Percentiles rank a stretch among this genome's conserved stretches.
Evolutionary conservation across 2,888 invertebrate species (phyloP).

Genomic region (Cotesia congregata): DNA sequence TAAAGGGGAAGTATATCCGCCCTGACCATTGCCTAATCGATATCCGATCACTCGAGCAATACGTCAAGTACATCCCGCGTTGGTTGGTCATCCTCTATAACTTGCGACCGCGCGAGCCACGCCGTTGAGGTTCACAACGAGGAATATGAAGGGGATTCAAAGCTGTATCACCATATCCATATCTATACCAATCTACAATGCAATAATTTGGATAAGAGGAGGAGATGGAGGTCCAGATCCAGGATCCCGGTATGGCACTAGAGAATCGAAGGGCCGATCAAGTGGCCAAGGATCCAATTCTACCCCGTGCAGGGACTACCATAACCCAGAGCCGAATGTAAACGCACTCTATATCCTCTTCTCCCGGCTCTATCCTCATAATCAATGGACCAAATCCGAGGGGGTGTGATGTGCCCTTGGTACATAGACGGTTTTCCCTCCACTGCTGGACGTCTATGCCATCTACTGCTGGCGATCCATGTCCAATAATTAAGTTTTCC

Average conservation of each 20-base stretch:
- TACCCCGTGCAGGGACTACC: conserved; percentile 6
- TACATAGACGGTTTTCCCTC: no score
- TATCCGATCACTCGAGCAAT: conserved; percentile 66
- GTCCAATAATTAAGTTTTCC: conserved; percentile 65
- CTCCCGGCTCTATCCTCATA: no score
- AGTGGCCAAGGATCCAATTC: not conserved
- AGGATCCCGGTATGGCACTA: no score
- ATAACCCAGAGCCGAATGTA: no score
- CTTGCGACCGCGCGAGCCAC: conserved; percentile 42
- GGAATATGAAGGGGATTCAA: not conserved
- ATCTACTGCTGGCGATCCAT: conserved; percentile 42
- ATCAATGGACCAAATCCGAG: no score
- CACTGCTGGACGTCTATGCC: conserved; percentile 26
- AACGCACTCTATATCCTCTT: no score
- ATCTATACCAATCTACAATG: no score
- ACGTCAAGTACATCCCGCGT: conserved; percentile 66
- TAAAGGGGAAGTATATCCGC: conserved; percentile 16
- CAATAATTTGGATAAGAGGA: no score
- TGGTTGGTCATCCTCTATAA: conserved; percentile 48
- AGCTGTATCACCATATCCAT: not conserved
- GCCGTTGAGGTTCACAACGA: conserved; percentile 29
- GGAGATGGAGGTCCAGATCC: no score
- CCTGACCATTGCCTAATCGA: conserved; percentile 60
- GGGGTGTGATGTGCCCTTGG: no score
- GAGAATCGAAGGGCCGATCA: conserved; percentile 27